Percentiles rank a stretch among this genome's conserved stretches.
Conservation (phyloP, 2,113 vertebrate genomes). For the Rhea americana region DNA sequence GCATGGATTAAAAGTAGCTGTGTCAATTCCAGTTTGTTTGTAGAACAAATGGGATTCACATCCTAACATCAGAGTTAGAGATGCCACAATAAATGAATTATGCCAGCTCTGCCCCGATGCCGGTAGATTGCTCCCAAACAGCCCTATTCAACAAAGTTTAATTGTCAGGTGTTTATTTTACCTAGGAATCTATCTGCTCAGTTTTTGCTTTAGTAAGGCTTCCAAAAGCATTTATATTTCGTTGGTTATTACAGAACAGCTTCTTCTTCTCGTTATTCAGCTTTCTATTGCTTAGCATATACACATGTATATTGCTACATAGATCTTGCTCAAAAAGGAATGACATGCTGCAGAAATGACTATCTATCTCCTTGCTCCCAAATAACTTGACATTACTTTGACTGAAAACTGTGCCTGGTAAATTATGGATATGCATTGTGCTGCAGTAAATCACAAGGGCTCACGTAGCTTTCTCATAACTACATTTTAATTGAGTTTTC, state of each 20-base stretch:
- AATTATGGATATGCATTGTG: not conserved
- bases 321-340: not conserved
- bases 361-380: not conserved
- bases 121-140: not conserved
- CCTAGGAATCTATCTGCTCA: not conserved
- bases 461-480: not conserved
- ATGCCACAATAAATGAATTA: not conserved
- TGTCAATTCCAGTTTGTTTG: not conserved
- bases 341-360: not conserved
- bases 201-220: not conserved
- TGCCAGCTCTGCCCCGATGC: not conserved
- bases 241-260: not conserved
- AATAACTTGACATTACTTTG: not conserved
- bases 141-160: not conserved
- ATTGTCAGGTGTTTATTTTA: not conserved
- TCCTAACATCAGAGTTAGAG: not conserved
- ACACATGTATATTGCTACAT: not conserved
- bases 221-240: not conserved
- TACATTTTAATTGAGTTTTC: slow-evolving; percentile 42
- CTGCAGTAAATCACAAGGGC: not conserved
- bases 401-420: not conserved
- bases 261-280: not conserved
- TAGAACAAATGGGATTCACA: not conserved
- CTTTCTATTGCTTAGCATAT: not conserved
- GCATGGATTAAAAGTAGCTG: not conserved